phyloP scores from a whole-genome alignment of 2,797 vertebrate genomes.

The Eulemur albifrons region DNA sequence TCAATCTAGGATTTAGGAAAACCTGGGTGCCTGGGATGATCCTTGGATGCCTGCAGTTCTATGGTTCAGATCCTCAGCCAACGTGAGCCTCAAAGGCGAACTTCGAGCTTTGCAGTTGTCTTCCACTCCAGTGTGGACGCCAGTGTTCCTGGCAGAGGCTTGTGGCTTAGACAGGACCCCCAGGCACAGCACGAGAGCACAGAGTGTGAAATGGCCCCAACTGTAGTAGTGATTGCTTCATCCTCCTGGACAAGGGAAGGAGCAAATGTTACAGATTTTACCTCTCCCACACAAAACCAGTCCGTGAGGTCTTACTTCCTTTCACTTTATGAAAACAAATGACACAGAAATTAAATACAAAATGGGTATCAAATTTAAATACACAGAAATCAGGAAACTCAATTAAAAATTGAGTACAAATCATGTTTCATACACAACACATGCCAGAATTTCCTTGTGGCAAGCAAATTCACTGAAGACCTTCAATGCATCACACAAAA shows the following conservation, averaged over 20 bases:
- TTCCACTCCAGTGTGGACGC: not conserved
- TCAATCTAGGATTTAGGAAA: not conserved
- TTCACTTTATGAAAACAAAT: conserved; percentile 29
- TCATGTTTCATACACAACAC: not conserved
- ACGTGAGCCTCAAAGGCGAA: not conserved
- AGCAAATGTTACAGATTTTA: not conserved
- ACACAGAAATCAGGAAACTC: not conserved
- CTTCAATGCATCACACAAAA: not conserved
- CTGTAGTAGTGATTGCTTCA: not conserved
- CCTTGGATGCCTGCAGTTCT: not conserved
- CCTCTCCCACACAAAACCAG: conserved; percentile 27
- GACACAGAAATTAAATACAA: conserved; percentile 27
- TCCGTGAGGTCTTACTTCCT: not conserved
- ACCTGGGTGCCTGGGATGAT: not conserved
- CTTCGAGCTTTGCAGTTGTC: not conserved
- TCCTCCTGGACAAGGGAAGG: not conserved
- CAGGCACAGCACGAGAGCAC: not conserved
- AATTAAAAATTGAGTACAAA: not conserved
- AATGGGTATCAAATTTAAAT: not conserved
- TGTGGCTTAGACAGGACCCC: not conserved
- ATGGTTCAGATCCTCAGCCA: not conserved
- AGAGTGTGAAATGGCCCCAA: not conserved
- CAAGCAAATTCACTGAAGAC: not conserved
- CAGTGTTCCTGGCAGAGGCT: not conserved
- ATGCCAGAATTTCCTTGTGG: conserved; percentile 2